Percentiles rank a stretch among this genome's conserved stretches.
phyloP scores from a whole-genome alignment of 1,140 invertebrate genomes.

The Leptinotarsa undecemlineata region DNA sequence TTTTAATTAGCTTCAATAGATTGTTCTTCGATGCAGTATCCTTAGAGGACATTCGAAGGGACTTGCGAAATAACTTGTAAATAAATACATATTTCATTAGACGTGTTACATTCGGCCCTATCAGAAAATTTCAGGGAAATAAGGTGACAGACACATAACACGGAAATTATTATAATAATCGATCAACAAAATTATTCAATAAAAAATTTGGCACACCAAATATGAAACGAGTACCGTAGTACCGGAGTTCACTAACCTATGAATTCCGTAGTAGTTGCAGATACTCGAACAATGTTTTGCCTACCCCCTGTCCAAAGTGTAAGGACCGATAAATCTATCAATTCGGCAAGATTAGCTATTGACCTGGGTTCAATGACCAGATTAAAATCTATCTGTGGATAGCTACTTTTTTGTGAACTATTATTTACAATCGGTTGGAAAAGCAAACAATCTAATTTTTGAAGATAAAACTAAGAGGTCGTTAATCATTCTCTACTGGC shows the following conservation, averaged over 20 bases:
- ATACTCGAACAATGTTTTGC: conserved; percentile 1
- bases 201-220: conserved; percentile 1
- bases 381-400: background rate
- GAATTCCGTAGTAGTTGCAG: background rate
- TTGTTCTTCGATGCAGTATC: no score
- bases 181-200: background rate
- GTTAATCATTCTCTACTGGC: background rate
- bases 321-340: conserved; percentile 11
- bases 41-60: no score
- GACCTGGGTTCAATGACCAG: conserved; percentile 9
- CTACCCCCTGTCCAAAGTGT: conserved; percentile 9
- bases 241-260: background rate
- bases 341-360: conserved; percentile 17
- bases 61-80: no score
- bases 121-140: no score
- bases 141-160: no score
- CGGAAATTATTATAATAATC: no score
- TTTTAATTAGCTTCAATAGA: no score
- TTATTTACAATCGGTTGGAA: background rate
- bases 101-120: no score
- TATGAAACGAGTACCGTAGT: background rate
- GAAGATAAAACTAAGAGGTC: background rate
- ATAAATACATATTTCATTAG: no score
- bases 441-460: background rate
- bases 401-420: background rate